These are phyloP conservation scores for Cynodonichthys magdalenae DNA, from an alignment of 2,797 vertebrate species.

Conservation along the genomic window DNA sequence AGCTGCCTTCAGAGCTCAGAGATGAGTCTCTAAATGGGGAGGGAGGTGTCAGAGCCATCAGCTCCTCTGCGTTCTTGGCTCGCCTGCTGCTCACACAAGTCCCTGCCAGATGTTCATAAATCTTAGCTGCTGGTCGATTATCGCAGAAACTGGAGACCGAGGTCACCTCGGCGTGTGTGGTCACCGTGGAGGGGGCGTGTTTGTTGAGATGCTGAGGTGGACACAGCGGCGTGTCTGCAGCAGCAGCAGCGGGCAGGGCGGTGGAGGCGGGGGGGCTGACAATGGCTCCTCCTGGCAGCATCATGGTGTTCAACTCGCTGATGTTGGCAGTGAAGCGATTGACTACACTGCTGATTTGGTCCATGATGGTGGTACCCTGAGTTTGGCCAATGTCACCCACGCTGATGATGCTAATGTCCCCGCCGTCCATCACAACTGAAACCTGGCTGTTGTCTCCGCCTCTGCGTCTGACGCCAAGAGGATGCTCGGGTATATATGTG, in stretches of 20 bases:
- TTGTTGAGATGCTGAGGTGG: conserved; percentile 83
- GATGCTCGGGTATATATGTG: conserved; percentile 81
- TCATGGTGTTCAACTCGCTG: conserved; percentile 97
- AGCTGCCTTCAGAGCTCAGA: conserved; percentile 88
- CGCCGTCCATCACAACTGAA: conserved; percentile 5
- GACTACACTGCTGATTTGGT: conserved; percentile 97
- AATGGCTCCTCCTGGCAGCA: conserved; percentile 86
- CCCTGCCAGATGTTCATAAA: conserved; percentile 76
- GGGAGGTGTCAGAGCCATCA: conserved; percentile 93
- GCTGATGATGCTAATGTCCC: conserved; percentile 56
- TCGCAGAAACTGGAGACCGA: conserved; percentile 82
- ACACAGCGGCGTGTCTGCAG: conserved; percentile 57
- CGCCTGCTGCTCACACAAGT: conserved; percentile 80
- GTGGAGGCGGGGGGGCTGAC: conserved; percentile 38
- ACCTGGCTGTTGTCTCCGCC: conserved; percentile 38
- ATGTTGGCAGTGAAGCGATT: conserved; percentile 98
- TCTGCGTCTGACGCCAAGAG: conserved; percentile 54
- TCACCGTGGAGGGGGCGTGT: conserved; percentile 86
- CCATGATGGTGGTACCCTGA: conserved; percentile 93
- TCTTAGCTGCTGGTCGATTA: conserved; percentile 56
- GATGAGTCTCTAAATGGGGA: conserved; percentile 98
- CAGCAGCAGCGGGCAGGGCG: conserved; percentile 13
- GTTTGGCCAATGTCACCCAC: conserved; percentile 80
- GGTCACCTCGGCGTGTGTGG: conserved; percentile 90
- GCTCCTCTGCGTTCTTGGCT: conserved; percentile 84